Evolutionary conservation across 2,797 vertebrate species (phyloP).

Genomic region (Sebastes wilsoni): DNA sequence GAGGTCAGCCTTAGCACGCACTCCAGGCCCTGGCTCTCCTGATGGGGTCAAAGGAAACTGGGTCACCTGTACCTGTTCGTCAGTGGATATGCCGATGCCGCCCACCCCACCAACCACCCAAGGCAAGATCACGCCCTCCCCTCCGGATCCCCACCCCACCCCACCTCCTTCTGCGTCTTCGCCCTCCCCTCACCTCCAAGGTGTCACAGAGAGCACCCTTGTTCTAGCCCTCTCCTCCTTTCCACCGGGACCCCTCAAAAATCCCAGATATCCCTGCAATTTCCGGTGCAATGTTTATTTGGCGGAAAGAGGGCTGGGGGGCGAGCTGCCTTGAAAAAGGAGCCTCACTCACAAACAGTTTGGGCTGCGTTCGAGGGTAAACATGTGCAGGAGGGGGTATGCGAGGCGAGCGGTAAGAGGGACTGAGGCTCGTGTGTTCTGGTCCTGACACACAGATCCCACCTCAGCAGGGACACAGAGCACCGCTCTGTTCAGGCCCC

Average conservation of each 20-base stretch:
- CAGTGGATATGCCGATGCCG: conserved; percentile 32
- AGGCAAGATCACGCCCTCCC: conserved; percentile 52
- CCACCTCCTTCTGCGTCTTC: conserved; percentile 22
- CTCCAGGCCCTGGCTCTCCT: neutral
- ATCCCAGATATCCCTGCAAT: conserved; percentile 86
- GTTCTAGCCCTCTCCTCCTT: conserved; percentile 72
- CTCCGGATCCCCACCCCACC: conserved; percentile 8
- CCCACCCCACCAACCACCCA: conserved; percentile 48
- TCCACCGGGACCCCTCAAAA: conserved; percentile 81
- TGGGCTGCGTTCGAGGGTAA: conserved; percentile 70
- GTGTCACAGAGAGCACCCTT: conserved; percentile 80
- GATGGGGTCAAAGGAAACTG: conserved; percentile 63
- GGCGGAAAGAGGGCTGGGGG: conserved; percentile 63
- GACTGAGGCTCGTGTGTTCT: conserved; percentile 80
- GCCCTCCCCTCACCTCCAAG: conserved; percentile 64
- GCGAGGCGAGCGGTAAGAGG: conserved; percentile 57
- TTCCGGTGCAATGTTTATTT: conserved; percentile 86
- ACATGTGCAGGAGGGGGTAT: conserved; percentile 68
- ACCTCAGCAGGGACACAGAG: conserved; percentile 74
- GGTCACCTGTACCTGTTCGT: conserved; percentile 67
- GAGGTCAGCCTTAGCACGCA: conserved; percentile 34
- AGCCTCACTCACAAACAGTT: conserved; percentile 79
- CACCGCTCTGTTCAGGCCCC: conserved; percentile 70
- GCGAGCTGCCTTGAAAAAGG: conserved; percentile 63
- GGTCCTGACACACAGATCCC: conserved; percentile 69